Evolutionary conservation across 92 coral and sea anemone genomes (phyloP).

Genomic region (Zoanthus sansibaricus): DNA sequence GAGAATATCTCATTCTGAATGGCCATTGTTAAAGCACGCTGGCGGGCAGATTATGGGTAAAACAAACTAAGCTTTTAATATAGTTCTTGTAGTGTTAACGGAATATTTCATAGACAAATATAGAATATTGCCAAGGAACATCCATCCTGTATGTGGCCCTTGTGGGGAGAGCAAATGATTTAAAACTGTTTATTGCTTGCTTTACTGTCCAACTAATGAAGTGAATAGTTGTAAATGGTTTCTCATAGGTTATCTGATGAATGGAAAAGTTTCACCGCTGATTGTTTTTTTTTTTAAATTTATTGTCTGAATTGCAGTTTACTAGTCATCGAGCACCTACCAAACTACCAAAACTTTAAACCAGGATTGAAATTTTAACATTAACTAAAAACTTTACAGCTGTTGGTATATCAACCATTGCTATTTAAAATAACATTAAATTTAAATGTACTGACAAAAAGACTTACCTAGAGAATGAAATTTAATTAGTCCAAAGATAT

Average conservation of each 20-base stretch:
- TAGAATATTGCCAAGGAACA: not conserved
- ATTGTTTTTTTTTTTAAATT: conserved; percentile 14
- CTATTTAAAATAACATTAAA: not conserved
- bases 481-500: not conserved
- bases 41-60: conserved; percentile 14
- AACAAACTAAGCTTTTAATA: not conserved
- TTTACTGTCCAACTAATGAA: not conserved
- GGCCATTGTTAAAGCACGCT: not conserved
- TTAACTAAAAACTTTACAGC: conserved; percentile 4
- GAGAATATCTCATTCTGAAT: not conserved
- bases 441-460: not conserved
- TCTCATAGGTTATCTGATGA: no score
- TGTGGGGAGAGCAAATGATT: not conserved
- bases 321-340: not conserved
- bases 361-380: not conserved
- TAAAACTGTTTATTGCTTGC: conserved; percentile 4
- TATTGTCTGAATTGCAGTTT: not conserved
- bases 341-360: not conserved
- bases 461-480: not conserved
- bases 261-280: not conserved
- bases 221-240: no score
- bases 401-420: not conserved
- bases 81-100: conserved; percentile 3
- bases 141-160: not conserved
- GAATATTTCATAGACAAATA: not conserved